These are phyloP conservation scores for Bucco capensis DNA, from an alignment of 2,113 vertebrate species.

Conservation along the genomic window DNA sequence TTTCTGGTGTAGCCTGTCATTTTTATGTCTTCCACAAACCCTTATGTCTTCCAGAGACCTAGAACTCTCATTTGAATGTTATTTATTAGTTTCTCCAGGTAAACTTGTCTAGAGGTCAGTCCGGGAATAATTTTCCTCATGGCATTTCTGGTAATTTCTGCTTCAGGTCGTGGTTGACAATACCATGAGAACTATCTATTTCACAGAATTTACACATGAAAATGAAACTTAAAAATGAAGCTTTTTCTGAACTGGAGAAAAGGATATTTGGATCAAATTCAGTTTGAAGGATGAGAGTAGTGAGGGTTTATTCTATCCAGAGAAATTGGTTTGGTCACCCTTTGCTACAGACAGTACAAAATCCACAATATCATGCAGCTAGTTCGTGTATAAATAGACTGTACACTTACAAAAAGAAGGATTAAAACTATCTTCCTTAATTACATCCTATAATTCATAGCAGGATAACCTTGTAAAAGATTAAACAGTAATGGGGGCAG, in stretches of 20 bases:
- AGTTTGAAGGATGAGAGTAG: constrained; percentile 6
- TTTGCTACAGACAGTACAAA: neutral
- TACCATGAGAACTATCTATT: neutral
- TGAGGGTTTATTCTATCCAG: constrained; percentile 29
- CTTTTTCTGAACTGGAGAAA: neutral
- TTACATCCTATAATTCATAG: constrained; percentile 35
- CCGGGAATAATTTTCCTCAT: neutral
- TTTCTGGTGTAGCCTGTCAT: neutral
- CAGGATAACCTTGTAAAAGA: constrained; percentile 46
- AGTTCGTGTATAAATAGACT: constrained; percentile 48
- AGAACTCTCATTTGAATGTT: neutral
- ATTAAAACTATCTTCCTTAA: constrained; percentile 48
- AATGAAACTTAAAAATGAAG: neutral
- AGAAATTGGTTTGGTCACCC: constrained; percentile 38
- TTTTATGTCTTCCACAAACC: neutral
- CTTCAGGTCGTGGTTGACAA: neutral
- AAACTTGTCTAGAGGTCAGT: neutral
- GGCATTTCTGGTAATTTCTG: neutral
- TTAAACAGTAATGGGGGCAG: constrained; percentile 7
- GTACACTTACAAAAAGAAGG: constrained; percentile 41
- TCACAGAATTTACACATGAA: neutral
- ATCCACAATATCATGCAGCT: neutral
- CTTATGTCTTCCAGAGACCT: too few relatives aligned
- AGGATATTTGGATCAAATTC: neutral
- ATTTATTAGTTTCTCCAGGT: neutral